phyloP scores from a whole-genome alignment of 2,888 invertebrate genomes.

The Ypsolopha scabrella region DNA sequence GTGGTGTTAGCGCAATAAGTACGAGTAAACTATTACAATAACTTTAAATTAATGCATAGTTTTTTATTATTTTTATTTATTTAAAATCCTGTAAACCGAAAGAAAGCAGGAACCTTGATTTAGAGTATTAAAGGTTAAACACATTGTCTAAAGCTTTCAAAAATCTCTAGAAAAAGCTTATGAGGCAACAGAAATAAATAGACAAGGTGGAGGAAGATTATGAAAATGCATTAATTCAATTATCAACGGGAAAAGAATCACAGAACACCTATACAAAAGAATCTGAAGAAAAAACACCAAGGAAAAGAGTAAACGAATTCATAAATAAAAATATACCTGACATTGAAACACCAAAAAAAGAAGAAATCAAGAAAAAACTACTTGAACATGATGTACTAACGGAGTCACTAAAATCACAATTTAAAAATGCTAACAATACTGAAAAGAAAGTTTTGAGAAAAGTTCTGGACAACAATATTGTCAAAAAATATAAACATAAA shows the following conservation, averaged over 20 bases:
- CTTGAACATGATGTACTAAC: slow-evolving; percentile 2
- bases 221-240: slow-evolving; percentile 1
- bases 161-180: slow-evolving; percentile 1
- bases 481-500: slow-evolving; percentile 6
- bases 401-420: slow-evolving; percentile 1
- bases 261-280: background rate
- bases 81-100: too few species aligned
- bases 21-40: too few species aligned
- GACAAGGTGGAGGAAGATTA: slow-evolving; percentile 1
- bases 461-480: background rate
- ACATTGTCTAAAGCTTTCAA: slow-evolving; percentile 5
- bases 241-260: background rate
- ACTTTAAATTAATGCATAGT: too few species aligned
- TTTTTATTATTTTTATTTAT: too few species aligned
- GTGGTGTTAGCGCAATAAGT: too few species aligned
- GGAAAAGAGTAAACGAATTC: background rate
- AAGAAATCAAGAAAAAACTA: slow-evolving; percentile 5
- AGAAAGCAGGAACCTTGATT: too few species aligned
- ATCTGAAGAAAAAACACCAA: slow-evolving; percentile 1
- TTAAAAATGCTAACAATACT: slow-evolving; percentile 1
- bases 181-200: slow-evolving; percentile 1
- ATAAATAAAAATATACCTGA: slow-evolving; percentile 5
- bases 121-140: slow-evolving; percentile 2
- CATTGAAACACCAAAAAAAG: slow-evolving; percentile 5
- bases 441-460: slow-evolving; percentile 3